Conservation (phyloP, 2,797 vertebrate genomes). For the Sebastes baramenuke region DNA sequence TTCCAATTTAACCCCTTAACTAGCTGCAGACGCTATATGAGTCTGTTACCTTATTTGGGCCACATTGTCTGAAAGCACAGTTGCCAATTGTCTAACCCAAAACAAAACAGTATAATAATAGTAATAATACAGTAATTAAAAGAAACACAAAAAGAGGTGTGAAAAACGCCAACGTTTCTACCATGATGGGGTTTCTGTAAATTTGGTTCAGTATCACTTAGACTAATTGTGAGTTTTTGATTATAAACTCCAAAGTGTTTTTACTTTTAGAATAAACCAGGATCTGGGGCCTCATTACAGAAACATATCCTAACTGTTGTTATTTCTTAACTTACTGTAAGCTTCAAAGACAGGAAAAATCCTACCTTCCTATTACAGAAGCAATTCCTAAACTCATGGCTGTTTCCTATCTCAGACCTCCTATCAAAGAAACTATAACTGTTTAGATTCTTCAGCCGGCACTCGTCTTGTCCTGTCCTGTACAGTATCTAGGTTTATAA, state of each 20-base stretch:
- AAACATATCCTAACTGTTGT: neutral
- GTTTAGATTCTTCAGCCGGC: no score
- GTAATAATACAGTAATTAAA: neutral
- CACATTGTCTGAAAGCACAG: neutral
- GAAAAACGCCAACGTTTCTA: neutral
- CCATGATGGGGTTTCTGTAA: neutral
- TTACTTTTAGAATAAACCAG: neutral
- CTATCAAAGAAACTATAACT: no score
- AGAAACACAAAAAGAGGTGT: neutral
- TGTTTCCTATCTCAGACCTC: no score
- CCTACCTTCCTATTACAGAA: no score
- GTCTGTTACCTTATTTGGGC: neutral
- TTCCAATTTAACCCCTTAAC: neutral
- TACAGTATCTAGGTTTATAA: no score
- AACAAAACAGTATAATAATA: neutral
- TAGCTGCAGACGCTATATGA: neutral
- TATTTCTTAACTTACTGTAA: no score
- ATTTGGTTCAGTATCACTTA: neutral
- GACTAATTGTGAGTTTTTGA: no score
- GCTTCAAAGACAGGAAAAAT: no score
- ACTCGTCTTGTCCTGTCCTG: no score
- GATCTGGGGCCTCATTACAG: neutral
- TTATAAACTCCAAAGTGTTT: neutral
- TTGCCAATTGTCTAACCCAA: neutral
- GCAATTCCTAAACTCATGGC: no score